Evolutionary conservation across 2,797 vertebrate species (phyloP).

Genomic region (Tangara arthus): DNA sequence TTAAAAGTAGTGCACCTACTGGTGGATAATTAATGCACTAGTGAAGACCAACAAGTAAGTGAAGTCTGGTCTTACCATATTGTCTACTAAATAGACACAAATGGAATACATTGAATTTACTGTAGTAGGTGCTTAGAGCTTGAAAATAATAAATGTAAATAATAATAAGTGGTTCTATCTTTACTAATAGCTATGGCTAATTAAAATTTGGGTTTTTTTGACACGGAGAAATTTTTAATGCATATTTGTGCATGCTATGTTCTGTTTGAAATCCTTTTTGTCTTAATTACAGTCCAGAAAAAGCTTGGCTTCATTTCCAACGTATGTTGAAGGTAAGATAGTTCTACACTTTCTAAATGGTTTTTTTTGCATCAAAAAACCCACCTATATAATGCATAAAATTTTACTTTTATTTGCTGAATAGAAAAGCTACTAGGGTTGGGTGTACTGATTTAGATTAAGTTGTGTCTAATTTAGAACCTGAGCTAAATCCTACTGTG

Average conservation of each 20-base stretch:
- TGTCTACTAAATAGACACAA: background rate
- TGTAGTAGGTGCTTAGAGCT: background rate
- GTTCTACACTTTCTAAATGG: background rate
- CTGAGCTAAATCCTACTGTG: background rate
- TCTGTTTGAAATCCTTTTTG: constrained; percentile 73
- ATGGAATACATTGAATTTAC: background rate
- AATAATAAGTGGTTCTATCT: background rate
- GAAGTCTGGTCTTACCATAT: background rate
- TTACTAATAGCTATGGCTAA: constrained; percentile 17
- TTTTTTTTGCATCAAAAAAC: background rate
- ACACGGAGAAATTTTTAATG: constrained; percentile 29
- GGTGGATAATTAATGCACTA: background rate
- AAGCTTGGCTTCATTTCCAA: constrained; percentile 94
- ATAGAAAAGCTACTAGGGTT: background rate
- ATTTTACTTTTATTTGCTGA: background rate
- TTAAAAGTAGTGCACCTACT: background rate
- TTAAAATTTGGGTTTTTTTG: background rate
- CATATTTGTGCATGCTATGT: constrained; percentile 50
- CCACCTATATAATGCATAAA: background rate
- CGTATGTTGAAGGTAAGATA: constrained; percentile 95
- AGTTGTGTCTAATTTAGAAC: background rate
- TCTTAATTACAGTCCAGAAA: constrained; percentile 87
- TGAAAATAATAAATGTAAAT: background rate
- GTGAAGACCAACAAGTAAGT: background rate
- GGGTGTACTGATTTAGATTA: background rate